Evolutionary conservation across 2,113 vertebrate genomes (phyloP), one percentile per base, ranked within the genome.

Genomic region (Carassius auratus): DNA sequence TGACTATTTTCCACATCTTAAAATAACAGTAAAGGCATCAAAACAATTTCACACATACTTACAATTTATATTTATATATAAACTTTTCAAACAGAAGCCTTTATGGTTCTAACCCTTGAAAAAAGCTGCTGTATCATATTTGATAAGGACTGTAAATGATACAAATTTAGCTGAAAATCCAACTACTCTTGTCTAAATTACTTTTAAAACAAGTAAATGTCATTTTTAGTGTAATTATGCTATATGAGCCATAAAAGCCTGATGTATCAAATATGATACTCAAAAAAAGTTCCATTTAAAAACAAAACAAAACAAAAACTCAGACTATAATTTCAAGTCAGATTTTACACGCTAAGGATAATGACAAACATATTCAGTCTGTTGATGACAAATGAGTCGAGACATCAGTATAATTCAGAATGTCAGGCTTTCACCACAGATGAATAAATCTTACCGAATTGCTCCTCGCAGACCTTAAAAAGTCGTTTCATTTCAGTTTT

Each of bases 401-500:
- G 23, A 66, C 26, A 68, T 8, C 30, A 69, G 30, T 8, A 19
- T 36, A 38, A 30, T 73, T 73, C 36, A 5, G 17, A 71, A 21
- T 17, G 21, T 59, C 55, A 57, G 26, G 10, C 0, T 62, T 69
- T 84, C 36, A 74, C 19, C 26, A 73, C 12, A 71, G 75, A 80
- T 14, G 21, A 61, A 21, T 62, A 45, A 8, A 77, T 42, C 26
- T 14, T 79, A n/a, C 5, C 21, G 3, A 87, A 0, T 6, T 64
- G 52, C 15, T 14, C 1, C 26, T 38, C 64, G 74, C 57, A 79
- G 26, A 66, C 86, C 26, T 23, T 55, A 14, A 84, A 1, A 66
- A 64, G 19, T 13, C 59, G 89, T 33, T 33, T 69, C 5, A 92
- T 87, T 42, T 90, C 87, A 8, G 73, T 76, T 30, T 86, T 76